Evolutionary conservation across 2,888 invertebrate species (phyloP).

Genomic region (Seira ritae): DNA sequence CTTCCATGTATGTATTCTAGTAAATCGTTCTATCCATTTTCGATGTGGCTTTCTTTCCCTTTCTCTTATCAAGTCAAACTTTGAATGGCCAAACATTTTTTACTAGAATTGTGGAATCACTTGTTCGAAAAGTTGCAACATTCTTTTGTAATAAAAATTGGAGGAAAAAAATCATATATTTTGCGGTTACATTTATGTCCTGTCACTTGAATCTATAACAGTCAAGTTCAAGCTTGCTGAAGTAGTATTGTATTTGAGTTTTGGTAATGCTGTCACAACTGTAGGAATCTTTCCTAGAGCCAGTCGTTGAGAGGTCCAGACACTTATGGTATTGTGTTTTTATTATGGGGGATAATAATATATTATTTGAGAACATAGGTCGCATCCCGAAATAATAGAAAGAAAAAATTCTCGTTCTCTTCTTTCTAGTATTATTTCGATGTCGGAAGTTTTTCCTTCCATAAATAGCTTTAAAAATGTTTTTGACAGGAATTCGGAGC

Average conservation of each 20-base stretch:
- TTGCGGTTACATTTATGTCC: not conserved
- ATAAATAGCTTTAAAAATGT: not conserved
- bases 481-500: no score
- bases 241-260: not conserved
- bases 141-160: not conserved
- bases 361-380: not conserved
- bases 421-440: no score
- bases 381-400: not conserved
- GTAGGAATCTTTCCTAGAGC: not conserved
- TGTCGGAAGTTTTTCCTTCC: no score
- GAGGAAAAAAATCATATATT: not conserved
- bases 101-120: not conserved
- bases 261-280: not conserved
- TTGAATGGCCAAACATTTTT: not conserved
- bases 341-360: not conserved
- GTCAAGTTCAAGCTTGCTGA: not conserved
- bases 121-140: not conserved
- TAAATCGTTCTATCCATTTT: not conserved
- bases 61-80: no score
- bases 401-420: no score
- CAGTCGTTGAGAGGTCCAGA: not conserved
- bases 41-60: no score
- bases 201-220: not conserved
- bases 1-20: not conserved
- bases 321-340: not conserved